phyloP scores from a whole-genome alignment of 2,888 invertebrate species.

The Nomada flava region DNA sequence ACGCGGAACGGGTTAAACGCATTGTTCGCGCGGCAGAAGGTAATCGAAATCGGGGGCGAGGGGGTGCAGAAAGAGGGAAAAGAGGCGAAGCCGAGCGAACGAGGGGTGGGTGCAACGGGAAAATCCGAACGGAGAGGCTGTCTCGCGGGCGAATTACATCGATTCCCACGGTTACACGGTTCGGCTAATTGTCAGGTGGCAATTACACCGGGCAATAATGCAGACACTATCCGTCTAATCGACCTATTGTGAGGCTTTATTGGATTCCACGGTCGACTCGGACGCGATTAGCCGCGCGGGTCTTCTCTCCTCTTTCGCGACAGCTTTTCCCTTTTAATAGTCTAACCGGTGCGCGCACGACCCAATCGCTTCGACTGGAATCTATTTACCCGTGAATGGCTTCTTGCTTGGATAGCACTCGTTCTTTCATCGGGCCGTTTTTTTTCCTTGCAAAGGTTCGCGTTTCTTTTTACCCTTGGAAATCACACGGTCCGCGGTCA shows the following conservation, averaged over 20 bases:
- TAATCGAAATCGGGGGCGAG: conserved; percentile 16
- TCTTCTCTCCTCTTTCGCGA: conserved; percentile 15
- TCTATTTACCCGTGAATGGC: conserved; percentile 20
- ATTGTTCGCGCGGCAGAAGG: conserved; percentile 30
- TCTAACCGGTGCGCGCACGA: background rate
- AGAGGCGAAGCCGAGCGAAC: background rate
- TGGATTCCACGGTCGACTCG: conserved; percentile 39
- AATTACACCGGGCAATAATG: conserved; percentile 60
- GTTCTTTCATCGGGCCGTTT: background rate
- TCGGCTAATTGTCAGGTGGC: conserved; percentile 56
- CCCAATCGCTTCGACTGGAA: conserved; percentile 4
- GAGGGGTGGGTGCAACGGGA: background rate
- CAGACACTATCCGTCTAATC: conserved; percentile 51
- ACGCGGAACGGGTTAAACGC: conserved; percentile 22
- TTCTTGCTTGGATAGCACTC: background rate
- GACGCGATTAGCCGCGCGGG: conserved; percentile 17
- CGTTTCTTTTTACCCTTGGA: too few species aligned
- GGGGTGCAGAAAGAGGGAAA: too few species aligned
- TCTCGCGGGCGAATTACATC: conserved; percentile 44
- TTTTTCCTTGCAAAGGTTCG: background rate
- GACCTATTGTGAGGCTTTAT: conserved; percentile 51
- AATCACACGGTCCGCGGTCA: too few species aligned
- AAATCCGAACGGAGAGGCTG: conserved; percentile 8
- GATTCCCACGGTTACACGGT: conserved; percentile 42
- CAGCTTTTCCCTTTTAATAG: conserved; percentile 16